A percentile compares a stretch with the other conserved stretches of the same genome.
Conservation (phyloP, 2,888 invertebrate genomes). For the Luffia ferchaultella region DNA sequence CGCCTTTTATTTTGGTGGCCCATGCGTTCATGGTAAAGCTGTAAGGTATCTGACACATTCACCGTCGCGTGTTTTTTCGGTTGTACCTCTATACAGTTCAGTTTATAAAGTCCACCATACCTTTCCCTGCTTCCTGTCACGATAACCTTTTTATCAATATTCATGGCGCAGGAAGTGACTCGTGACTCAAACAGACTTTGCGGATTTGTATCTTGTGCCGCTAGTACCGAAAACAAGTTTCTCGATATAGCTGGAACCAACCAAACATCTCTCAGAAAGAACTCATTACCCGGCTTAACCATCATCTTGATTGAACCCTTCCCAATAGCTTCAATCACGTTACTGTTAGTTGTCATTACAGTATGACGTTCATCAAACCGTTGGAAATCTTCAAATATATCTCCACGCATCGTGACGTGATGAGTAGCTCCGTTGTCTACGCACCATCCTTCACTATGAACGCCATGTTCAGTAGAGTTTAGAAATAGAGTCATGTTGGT, state of each 20-base stretch:
- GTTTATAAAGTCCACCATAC: not conserved
- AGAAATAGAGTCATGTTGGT: not conserved
- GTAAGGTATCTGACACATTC: not conserved
- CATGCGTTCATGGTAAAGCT: slow-evolving; percentile 8
- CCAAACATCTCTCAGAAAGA: slow-evolving; percentile 1
- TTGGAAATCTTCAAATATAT: not conserved
- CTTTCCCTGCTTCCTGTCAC: not conserved
- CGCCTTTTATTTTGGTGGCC: slow-evolving; percentile 11
- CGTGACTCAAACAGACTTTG: not conserved
- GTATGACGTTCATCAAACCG: not conserved
- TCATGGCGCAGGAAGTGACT: not conserved
- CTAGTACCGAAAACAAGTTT: not conserved
- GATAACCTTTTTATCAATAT: not conserved
- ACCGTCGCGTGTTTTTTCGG: not conserved
- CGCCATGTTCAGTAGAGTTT: not conserved
- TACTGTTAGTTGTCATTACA: not conserved
- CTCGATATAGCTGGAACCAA: not conserved
- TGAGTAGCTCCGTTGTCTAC: not conserved
- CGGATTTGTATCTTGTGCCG: not conserved
- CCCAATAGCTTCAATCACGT: not conserved
- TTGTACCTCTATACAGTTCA: not conserved
- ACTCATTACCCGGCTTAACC: not conserved
- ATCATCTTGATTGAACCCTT: not conserved
- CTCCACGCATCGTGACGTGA: not conserved
- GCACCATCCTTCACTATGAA: not conserved